These are phyloP conservation scores for Gymnoscopelus microlampas DNA, from an alignment of 2,797 vertebrate genomes.

Conservation along the genomic window DNA sequence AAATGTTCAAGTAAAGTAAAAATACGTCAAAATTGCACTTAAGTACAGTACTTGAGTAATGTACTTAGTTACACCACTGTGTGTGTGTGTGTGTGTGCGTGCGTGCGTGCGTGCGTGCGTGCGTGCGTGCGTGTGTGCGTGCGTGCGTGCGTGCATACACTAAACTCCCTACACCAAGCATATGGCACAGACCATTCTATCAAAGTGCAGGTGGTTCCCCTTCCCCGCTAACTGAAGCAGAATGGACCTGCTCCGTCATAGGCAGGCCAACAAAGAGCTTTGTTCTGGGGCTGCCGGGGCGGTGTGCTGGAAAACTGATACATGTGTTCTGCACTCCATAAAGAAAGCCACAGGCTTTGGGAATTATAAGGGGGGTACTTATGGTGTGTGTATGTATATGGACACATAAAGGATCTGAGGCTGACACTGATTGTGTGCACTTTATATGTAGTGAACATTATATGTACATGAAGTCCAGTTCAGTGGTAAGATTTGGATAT, in stretches of 20 bases:
- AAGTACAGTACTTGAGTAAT: no score
- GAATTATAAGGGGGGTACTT: conserved; percentile 16
- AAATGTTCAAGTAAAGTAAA: no score
- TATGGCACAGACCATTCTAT: conserved; percentile 31
- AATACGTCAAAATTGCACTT: no score
- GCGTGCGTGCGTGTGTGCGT: no score
- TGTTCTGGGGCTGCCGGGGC: conserved; percentile 29
- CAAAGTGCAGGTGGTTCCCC: conserved; percentile 59
- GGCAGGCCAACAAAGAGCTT: conserved; percentile 57
- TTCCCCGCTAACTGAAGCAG: conserved; percentile 34
- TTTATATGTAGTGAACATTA: background rate
- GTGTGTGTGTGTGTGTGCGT: no score
- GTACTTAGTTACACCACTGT: no score
- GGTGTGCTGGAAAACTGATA: conserved; percentile 26
- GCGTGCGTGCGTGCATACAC: background rate
- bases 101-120: no score
- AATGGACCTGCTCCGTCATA: conserved; percentile 44
- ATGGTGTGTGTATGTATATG: conserved; percentile 1
- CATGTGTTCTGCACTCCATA: conserved; percentile 29
- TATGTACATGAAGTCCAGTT: conserved; percentile 3
- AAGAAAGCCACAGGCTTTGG: conserved; percentile 18
- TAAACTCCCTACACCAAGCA: conserved; percentile 35
- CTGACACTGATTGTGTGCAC: conserved; percentile 16
- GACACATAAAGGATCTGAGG: conserved; percentile 8
- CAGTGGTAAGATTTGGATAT: background rate